Evolutionary conservation across 2,888 invertebrate genomes (phyloP), one percentile per base, ranked within the genome.

Genomic region (Microplitis manilae): DNA sequence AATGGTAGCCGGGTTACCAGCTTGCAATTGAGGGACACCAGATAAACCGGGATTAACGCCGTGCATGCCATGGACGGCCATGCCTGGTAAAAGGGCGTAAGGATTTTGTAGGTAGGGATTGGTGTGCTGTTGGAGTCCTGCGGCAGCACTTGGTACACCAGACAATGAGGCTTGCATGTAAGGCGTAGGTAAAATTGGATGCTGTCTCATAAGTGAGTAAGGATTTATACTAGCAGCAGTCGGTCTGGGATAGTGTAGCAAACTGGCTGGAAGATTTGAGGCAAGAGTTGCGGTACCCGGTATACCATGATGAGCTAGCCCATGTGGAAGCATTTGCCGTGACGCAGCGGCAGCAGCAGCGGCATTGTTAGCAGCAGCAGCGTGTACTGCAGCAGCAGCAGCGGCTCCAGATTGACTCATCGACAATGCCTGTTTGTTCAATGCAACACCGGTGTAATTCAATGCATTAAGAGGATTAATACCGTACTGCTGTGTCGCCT

Each of bases 381-480:
- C 87, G 74, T 50, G 50, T 50, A 84, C 84, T 70, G 84, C 86
- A 40, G 86, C 83, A 50, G 87, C 85, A 39, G 84, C 85, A 9
- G 85, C 84, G 79, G 80, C 83, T 8, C 82, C 85, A 80, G 77
- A 81, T 79, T 81, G 82, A 79, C 78, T 84, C 80, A 82, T 82
- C 65, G 88, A 87, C 62, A 92, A 85, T 67, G 91, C 89, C 83
- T 93, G 93, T 85, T 94, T 94, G 87, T 94, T 94, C 68, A 95
- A 90, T 2, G 94, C 92, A 70, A 94, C 93, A 41, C 94, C 94
- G 8, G 94, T 94, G 87, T 94, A 94, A 85, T 92, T 93, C 41
- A 94, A 90, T 1, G 94, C 93, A 78, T 93, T 92, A 61, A 94
- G 89, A 17, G 92, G 92, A 83, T 91, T 92, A 60, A 89, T 83